A percentile compares a stretch with the other conserved stretches of the same genome.
Evolutionary conservation across 2,888 invertebrate genomes (phyloP).

Genomic region (Parascotia fuliginaria): DNA sequence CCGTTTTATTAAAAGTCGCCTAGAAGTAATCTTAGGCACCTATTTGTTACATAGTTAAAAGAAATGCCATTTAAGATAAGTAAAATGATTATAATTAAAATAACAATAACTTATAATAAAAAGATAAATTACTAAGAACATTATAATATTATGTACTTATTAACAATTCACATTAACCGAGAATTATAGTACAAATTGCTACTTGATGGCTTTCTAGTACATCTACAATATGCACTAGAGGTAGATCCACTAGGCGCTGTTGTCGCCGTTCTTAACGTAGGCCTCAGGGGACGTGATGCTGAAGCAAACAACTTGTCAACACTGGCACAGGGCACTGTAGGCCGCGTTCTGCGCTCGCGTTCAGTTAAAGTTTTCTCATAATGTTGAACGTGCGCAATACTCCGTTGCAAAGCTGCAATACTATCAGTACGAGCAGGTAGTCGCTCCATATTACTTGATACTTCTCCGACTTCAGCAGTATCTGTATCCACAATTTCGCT

Average conservation of each 20-base stretch:
- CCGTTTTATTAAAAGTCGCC: too few species aligned
- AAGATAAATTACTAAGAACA: not conserved
- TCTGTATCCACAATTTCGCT: constrained; percentile 80
- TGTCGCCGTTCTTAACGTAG: constrained; percentile 48
- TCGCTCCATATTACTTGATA: constrained; percentile 56
- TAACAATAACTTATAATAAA: not conserved
- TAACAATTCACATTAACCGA: constrained; percentile 36
- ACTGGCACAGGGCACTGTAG: constrained; percentile 50
- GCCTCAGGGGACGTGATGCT: constrained; percentile 55
- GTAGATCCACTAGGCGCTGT: constrained; percentile 29
- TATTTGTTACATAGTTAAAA: too few species aligned
- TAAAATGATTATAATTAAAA: not conserved
- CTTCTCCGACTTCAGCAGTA: constrained; percentile 65
- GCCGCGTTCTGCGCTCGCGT: constrained; percentile 58
- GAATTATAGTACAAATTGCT: constrained; percentile 67
- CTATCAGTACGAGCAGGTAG: constrained; percentile 69
- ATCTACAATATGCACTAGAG: constrained; percentile 30
- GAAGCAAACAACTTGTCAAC: constrained; percentile 58
- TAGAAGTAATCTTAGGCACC: too few species aligned
- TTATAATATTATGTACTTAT: too few species aligned
- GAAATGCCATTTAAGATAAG: too few species aligned
- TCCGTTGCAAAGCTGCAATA: constrained; percentile 64
- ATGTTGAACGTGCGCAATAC: constrained; percentile 63
- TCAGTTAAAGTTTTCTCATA: constrained; percentile 57
- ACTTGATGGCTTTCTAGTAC: constrained; percentile 53